Base-by-base conservation (phyloP, 1,140 invertebrate genomes). In the Lepeophtheirus salmonis region DNA sequence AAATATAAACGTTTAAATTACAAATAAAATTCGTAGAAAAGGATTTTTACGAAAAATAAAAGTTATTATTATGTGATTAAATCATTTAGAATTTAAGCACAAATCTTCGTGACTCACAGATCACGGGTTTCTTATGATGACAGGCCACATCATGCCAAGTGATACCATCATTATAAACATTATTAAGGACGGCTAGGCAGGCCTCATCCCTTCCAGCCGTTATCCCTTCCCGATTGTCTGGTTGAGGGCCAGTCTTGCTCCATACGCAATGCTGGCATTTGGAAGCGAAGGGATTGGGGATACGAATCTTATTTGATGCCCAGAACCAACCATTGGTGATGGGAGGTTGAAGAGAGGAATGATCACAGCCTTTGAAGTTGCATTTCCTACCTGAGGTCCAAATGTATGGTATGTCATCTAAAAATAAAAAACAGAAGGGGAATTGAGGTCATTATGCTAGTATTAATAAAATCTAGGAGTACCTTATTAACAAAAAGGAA, bases 121-220 rank as follows among this genome's bases (percentile, higher is more conserved):
- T 84, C 75, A 89, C 89, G 1, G 86, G 86, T 72, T 90, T 90
- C 60, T 88, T 76, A 70, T 90, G 86, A 69, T 89, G 83, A 67
- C 87, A 89, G 57, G 86, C 86, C 14, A 89, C 84, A 68, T 89
- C 86, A 75, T 90, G 86, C 84, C 86, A 90, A 71, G 89, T 88
- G 66, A 89, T 77, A 30, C 87, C 87, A 67, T 90, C 87, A 66
- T 86, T 84, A 75, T 90, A 90, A 76, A 90, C 89, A 71, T 90
- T 89, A 75, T 89, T 90, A 65, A 90, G 71, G 64, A 89, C 85
- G 18, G 86, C 83, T 66, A 90, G 69, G 67, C 87, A 90, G 22
- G 85, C 87, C 72, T 89, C 87, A 67, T 89, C 86, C 64, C 88
- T 88, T 64, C 83, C 78, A 72, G 89, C 89, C 71, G 89, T 89